Percentiles rank a stretch among this genome's conserved stretches.
phyloP scores from a whole-genome alignment of 2,888 invertebrate species.

The Agrotis ipsilon region DNA sequence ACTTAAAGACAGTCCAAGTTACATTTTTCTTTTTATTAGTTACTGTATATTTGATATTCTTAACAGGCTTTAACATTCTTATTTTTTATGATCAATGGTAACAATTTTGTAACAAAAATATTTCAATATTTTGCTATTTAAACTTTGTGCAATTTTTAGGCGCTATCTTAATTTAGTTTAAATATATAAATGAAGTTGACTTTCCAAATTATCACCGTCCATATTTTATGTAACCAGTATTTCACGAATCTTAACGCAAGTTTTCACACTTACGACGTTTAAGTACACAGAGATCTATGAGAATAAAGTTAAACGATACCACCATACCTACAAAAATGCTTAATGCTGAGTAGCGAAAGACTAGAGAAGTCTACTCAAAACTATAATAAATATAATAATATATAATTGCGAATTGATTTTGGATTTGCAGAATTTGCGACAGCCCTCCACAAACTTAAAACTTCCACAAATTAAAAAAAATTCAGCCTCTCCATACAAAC shows the following conservation, averaged over 20 bases:
- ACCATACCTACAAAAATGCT: neutral
- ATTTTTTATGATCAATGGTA: conserved; percentile 52
- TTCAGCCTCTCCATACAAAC: no score
- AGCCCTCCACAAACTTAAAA: no score
- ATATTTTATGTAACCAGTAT: conserved; percentile 12
- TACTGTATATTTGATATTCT: conserved; percentile 60
- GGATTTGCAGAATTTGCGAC: neutral
- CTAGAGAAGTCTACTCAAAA: neutral
- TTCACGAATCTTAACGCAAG: conserved; percentile 14
- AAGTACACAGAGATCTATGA: conserved; percentile 12
- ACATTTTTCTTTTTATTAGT: conserved; percentile 18
- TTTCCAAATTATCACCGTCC: conserved; percentile 15
- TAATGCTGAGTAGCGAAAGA: neutral
- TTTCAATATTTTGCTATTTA: conserved; percentile 48
- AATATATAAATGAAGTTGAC: conserved; percentile 5
- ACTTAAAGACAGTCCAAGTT: conserved; percentile 26
- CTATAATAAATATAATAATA: neutral
- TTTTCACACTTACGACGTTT: conserved; percentile 28
- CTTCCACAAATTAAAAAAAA: no score
- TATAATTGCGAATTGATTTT: neutral
- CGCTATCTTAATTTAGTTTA: conserved; percentile 42
- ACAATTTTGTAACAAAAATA: conserved; percentile 64
- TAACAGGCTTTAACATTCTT: conserved; percentile 48
- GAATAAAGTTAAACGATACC: conserved; percentile 38
- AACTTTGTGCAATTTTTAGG: conserved; percentile 54